Base-by-base conservation (phyloP, 2,113 vertebrate species). In the Heliornis fulica region DNA sequence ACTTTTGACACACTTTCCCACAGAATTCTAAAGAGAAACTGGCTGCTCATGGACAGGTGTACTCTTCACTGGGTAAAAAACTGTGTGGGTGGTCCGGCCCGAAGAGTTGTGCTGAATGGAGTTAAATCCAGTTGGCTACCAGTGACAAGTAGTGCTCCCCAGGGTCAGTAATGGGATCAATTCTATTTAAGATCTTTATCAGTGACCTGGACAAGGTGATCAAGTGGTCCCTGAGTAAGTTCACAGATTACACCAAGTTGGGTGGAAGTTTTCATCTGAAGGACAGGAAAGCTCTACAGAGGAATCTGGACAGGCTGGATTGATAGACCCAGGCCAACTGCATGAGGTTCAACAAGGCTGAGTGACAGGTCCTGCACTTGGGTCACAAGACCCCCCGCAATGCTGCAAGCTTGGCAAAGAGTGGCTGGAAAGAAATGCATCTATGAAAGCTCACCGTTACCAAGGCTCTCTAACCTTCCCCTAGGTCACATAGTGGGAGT, bases 341-440 rank as follows among this genome's bases (percentile, higher is more conserved):
- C 6, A 50, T 26, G 48, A 26, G 23, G 25, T 50, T 50, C 25
- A 26, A 25, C 23, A 26, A 56, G 22, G 12, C 16, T n/a, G n/a
- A 53, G 6, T 18, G 20, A 8, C 1, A 0, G 5, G 29, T 56
- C 38, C 31, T n/a, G 16, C 13, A 11, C 38, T 28, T n/a, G 3
- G 17, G 70, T 11, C 51, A n/a, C 31, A 70, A 70, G 26, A n/a
- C 38, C 40, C 31, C 51, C n/a, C 20, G 22, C 48, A 50, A 25
- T 25, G 13, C 46, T 46, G 6, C n/a, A n/a, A n/a, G n/a, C n/a
- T n/a, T n/a, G n/a, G n/a, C n/a, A n/a, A n/a, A n/a, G n/a, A n/a
- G n/a, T n/a, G n/a, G n/a, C n/a, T n/a, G n/a, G n/a, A n/a, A 74
- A 92, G 7, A 87, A 91, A 77, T 22, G 13, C 48, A 40, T 68